Evolutionary conservation across 1,140 invertebrate genomes (phyloP), one percentile per base, ranked within the genome.

Genomic region (Pseudomyrmex sp.): DNA sequence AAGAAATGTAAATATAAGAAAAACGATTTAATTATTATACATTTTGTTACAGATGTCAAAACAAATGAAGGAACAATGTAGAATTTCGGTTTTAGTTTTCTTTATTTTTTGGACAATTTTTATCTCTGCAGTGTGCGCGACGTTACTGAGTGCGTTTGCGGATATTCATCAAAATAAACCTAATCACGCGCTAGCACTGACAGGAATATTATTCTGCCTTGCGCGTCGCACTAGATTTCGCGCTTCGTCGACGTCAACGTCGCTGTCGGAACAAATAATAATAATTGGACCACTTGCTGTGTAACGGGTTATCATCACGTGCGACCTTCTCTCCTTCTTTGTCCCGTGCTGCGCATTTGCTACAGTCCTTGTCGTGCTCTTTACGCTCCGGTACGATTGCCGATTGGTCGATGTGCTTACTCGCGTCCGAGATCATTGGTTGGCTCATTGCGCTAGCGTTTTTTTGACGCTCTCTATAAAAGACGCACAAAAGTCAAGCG

Each of bases 271-370:
- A 88, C 10, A 79, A 79, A 88, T 82, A 74, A 82, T 56, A 70
- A 70, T 72, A 91, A 90, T 91, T 91, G 84, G 63, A 85, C 59
- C 86, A 90, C 61, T 89, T 89, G 79, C 44, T 58, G 61, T 52
- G 62, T 85, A 86, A 89, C 82, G 84, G 88, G 89, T 90, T 90
- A 91, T 90, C 89, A 84, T 82, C 59, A 66, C 26, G 46, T 70
- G 80, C 75, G 82, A 70, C 66, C 76, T 52, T 70, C 63, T 72
- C 74, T 56, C 58, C 20, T 46, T 62, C 72, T 35, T 35, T 35
- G 35, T 35, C 35, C 5, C 4, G 35, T 35, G 35, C 35, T 35
- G 4, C 5, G 35, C 35, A 4, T 35, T 35, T 35, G 35, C 5
- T 35, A 35, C 35, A 35, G 5, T 35, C 35, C 5, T 35, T 35